Conservation (phyloP, 2,888 invertebrate genomes). For the Nebria salina region DNA sequence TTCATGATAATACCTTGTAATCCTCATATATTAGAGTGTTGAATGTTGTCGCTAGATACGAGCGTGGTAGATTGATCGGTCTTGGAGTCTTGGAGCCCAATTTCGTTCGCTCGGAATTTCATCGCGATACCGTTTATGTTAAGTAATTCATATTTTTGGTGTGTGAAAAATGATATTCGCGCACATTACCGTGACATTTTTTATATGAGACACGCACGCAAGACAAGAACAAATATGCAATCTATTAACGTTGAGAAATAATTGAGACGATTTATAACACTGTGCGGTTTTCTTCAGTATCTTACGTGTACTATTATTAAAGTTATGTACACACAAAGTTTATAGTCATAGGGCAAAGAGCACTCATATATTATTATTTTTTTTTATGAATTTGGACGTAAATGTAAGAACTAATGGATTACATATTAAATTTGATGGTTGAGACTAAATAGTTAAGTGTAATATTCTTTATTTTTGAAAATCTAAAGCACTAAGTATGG, state of each 20-base stretch:
- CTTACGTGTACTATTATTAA: too few relatives aligned
- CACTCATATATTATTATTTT: too few relatives aligned
- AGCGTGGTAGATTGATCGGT: conserved; percentile 38
- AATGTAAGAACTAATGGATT: too few relatives aligned
- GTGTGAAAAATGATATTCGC: conserved; percentile 42
- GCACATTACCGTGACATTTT: conserved; percentile 3
- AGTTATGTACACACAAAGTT: too few relatives aligned
- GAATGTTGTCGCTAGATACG: conserved; percentile 33
- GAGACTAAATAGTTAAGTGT: neutral
- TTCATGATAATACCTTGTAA: too few relatives aligned
- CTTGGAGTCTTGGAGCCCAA: neutral
- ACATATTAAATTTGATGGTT: too few relatives aligned
- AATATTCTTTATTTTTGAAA: neutral
- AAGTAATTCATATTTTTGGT: conserved; percentile 35
- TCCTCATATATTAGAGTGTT: conserved; percentile 16
- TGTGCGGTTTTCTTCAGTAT: too few relatives aligned
- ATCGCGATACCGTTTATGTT: conserved; percentile 39
- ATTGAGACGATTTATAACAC: too few relatives aligned
- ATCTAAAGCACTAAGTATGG: neutral
- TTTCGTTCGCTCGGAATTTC: conserved; percentile 15
- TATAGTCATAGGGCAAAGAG: too few relatives aligned
- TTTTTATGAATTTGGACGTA: too few relatives aligned
- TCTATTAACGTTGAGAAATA: too few relatives aligned
- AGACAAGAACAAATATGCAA: too few relatives aligned
- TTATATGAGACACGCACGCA: neutral